Percentiles rank a stretch among this genome's conserved stretches.
Conservation (phyloP, 2,113 vertebrate genomes). For the Cyanocitta stelleri region DNA sequence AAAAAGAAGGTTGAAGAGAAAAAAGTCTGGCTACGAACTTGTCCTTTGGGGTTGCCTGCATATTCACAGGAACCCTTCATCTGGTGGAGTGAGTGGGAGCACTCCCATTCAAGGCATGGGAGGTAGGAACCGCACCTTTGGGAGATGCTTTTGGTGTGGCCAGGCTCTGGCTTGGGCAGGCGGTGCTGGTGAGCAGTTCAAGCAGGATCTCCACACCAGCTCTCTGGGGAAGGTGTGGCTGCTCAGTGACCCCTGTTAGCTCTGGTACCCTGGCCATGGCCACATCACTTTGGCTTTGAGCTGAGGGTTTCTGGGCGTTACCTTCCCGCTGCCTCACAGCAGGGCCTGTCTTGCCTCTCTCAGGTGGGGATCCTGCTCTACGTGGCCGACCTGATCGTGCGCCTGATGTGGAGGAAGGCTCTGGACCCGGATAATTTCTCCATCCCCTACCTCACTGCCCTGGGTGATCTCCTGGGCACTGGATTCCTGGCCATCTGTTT, state of each 20-base stretch:
- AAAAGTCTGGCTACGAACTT: background rate
- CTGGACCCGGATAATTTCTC: slow-evolving; percentile 95
- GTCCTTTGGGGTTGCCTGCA: background rate
- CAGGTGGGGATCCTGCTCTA: slow-evolving; percentile 91
- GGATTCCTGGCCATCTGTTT: slow-evolving; percentile 90
- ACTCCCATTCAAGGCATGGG: accelerated
- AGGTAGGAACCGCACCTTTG: background rate
- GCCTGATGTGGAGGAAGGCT: slow-evolving; percentile 83
- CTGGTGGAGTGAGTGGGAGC: background rate
- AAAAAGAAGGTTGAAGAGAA: background rate
- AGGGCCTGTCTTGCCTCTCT: background rate
- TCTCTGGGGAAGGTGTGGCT: background rate
- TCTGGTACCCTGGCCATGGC: background rate
- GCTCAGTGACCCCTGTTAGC: background rate
- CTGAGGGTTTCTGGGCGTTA: background rate
- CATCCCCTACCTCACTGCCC: slow-evolving; percentile 95
- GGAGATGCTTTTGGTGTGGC: background rate
- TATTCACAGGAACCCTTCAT: background rate
- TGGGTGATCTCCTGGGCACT: slow-evolving; percentile 92
- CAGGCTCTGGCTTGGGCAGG: background rate
- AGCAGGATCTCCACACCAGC: accelerated
- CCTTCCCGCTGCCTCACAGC: background rate
- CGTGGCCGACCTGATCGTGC: slow-evolving; percentile 85
- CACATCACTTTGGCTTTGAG: background rate
- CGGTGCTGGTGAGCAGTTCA: background rate